Base-by-base conservation (phyloP, 2,888 invertebrate species). In the Dorcus parallelipipedus region DNA sequence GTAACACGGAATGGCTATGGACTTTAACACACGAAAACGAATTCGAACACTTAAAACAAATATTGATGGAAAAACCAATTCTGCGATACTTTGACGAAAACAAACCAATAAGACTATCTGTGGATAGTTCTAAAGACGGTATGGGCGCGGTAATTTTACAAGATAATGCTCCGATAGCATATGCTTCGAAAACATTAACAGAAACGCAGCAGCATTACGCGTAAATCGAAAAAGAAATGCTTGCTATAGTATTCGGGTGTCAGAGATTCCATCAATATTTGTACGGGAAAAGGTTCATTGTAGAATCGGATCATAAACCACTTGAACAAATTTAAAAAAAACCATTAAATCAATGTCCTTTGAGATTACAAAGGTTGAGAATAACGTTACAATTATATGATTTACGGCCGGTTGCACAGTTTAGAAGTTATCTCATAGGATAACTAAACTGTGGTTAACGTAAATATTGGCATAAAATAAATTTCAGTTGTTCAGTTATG, bases 301-400 rank as follows among this genome's bases (percentile, higher is more conserved):
- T 71, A 38, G 66, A 70, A 59, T 69, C 67, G 9, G 69, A 73
- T 62, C 72, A 72, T 48, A 63, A 64, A 43, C 71, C 72, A 8
- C 39, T 66, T 6, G 50, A 61, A 8, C 38, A 39, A 20, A 58
- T 64, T 39, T 59, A 63, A 38, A 62, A 66, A 45, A 67, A 67
- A 59, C 52, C 62, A n/a, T n/a, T n/a, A n/a, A n/a, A n/a, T n/a
- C n/a, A n/a, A n/a, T n/a, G n/a, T n/a, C n/a, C n/a, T n/a, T n/a
- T n/a, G n/a, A n/a, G n/a, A n/a, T n/a, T n/a, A n/a, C n/a, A n/a
- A n/a, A n/a, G n/a, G n/a, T n/a, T n/a, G n/a, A n/a, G n/a, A n/a
- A n/a, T n/a, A n/a, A n/a, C n/a, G n/a, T n/a, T n/a, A n/a, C n/a
- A n/a, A n/a, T n/a, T n/a, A n/a, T n/a, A n/a, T n/a, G n/a, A n/a